Conservation (phyloP, 2,797 vertebrate genomes). For the Antennarius maculatus region DNA sequence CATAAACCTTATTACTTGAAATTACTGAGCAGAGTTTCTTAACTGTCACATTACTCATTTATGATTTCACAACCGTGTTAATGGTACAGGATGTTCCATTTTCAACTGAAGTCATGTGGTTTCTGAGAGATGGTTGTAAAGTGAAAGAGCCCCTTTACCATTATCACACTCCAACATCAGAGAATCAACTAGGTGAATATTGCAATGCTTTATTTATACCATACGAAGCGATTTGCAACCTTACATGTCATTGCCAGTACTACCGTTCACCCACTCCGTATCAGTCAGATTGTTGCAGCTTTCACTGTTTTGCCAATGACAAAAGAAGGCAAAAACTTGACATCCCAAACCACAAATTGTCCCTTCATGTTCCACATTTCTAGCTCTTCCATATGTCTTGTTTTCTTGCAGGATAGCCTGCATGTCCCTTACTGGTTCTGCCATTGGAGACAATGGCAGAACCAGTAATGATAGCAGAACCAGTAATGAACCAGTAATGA, state of each 20-base stretch:
- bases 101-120: too few species aligned
- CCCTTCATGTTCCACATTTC: conserved; percentile 50
- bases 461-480: too few species aligned
- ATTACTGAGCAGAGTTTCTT: too few species aligned
- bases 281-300: conserved; percentile 31
- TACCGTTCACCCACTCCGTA: conserved; percentile 21
- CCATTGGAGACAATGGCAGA: too few species aligned
- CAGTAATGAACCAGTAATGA: too few species aligned
- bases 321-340: conserved; percentile 14
- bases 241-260: conserved; percentile 36
- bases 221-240: conserved; percentile 24
- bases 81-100: too few species aligned
- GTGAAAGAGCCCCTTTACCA: background rate
- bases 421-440: conserved; percentile 70
- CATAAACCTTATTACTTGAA: too few species aligned
- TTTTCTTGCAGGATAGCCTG: conserved; percentile 51
- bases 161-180: conserved; percentile 6
- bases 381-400: conserved; percentile 53
- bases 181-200: conserved; percentile 29
- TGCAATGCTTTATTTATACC: conserved; percentile 49
- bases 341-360: conserved; percentile 62
- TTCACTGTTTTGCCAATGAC: conserved; percentile 16
- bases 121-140: too few species aligned
- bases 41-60: too few species aligned
- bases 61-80: too few species aligned